Evolutionary conservation across 1,140 invertebrate genomes (phyloP).

Genomic region (Dermatophagoides farinae): DNA sequence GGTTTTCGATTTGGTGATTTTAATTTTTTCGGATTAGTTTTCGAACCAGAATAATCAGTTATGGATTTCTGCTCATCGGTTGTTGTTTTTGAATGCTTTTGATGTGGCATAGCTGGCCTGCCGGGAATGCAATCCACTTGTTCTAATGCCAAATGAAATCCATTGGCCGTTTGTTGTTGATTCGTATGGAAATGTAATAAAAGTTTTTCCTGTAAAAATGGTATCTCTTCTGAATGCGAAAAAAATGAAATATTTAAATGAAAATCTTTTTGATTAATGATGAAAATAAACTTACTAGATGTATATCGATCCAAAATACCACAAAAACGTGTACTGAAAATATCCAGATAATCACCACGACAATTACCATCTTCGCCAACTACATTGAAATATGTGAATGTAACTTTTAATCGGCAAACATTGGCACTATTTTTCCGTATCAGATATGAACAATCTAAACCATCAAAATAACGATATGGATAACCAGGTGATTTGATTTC

Average conservation of each 20-base stretch:
- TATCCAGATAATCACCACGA: conserved; percentile 19
- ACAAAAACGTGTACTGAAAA: conserved; percentile 19
- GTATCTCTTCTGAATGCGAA: conserved; percentile 12
- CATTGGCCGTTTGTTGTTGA: conserved; percentile 13
- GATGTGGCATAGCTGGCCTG: not conserved
- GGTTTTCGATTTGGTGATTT: not conserved
- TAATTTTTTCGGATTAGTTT: not conserved
- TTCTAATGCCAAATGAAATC: conserved; percentile 19
- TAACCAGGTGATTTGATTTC: conserved; percentile 19
- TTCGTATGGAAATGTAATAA: conserved; percentile 19
- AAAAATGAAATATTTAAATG: not conserved
- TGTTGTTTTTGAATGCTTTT: not conserved
- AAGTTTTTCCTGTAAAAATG: conserved; percentile 18
- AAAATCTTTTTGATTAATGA: conserved; percentile 1
- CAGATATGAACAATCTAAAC: conserved; percentile 18
- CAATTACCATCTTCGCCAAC: conserved; percentile 18
- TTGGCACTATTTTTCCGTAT: conserved; percentile 12
- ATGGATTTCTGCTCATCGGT: not conserved
- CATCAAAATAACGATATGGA: conserved; percentile 18
- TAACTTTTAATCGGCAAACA: conserved; percentile 19
- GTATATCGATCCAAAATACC: conserved; percentile 14
- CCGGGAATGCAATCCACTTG: conserved; percentile 18
- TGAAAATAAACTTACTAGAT: conserved; percentile 4
- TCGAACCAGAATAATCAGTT: not conserved
- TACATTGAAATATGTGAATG: conserved; percentile 19